Conservation (phyloP, 2,888 invertebrate genomes). For the Psococerastis gibbosa region DNA sequence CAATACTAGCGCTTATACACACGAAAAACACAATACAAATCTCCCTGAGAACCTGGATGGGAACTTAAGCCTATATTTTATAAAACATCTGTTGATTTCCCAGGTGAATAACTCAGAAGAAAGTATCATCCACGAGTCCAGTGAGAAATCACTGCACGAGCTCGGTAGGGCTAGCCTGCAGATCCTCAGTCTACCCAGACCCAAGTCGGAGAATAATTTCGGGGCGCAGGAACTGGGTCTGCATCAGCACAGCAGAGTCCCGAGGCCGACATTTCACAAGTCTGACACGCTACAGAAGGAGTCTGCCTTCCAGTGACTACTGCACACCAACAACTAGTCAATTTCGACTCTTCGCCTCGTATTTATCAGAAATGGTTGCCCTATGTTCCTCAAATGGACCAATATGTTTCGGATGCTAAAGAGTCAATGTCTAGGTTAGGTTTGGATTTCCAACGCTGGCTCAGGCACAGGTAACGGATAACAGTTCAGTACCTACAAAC, state of each 20-base stretch:
- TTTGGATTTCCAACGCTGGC: too few species aligned
- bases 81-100: too few species aligned
- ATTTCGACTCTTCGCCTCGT: conserved; percentile 6
- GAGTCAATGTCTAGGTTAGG: too few species aligned
- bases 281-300: conserved; percentile 61
- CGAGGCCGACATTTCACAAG: conserved; percentile 44
- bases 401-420: too few species aligned
- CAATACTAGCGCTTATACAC: too few species aligned
- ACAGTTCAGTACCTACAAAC: too few species aligned
- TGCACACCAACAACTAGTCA: conserved; percentile 46
- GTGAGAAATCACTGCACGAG: conserved; percentile 27
- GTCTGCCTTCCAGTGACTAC: conserved; percentile 48
- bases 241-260: conserved; percentile 20
- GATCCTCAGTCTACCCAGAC: conserved; percentile 48
- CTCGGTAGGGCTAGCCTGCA: conserved; percentile 47
- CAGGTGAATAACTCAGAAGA: conserved; percentile 52
- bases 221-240: conserved; percentile 24
- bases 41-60: too few species aligned
- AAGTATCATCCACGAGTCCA: conserved; percentile 30
- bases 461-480: too few species aligned
- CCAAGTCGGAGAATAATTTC: conserved; percentile 71
- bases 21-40: too few species aligned
- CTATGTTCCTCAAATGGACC: too few species aligned
- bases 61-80: too few species aligned
- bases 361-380: too few species aligned